Percentiles rank a stretch among this genome's conserved stretches.
These are phyloP conservation scores for Brenthis hecate DNA, from an alignment of 2,888 invertebrate genomes.

Conservation along the genomic window DNA sequence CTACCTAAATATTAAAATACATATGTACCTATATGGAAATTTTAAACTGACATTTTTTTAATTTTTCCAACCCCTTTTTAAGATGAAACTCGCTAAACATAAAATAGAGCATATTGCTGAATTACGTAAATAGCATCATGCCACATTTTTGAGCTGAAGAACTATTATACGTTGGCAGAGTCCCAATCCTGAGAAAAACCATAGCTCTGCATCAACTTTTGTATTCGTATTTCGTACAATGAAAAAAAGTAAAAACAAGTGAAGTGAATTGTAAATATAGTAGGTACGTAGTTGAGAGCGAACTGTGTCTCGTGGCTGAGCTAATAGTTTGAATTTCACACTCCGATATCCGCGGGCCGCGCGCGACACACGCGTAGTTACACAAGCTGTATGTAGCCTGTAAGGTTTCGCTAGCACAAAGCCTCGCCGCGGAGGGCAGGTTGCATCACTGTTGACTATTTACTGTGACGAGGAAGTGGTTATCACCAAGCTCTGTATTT, in stretches of 20 bases:
- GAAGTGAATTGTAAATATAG: not conserved
- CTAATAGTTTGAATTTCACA: conserved; percentile 16
- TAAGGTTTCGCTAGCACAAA: conserved; percentile 23
- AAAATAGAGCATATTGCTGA: not conserved
- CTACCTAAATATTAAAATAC: too few relatives aligned
- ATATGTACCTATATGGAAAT: too few relatives aligned
- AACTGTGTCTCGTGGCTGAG: not conserved
- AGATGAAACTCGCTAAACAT: not conserved
- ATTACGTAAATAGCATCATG: conserved; percentile 14
- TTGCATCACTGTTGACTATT: conserved; percentile 48
- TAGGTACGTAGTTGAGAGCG: conserved; percentile 3
- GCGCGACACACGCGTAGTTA: conserved; percentile 4
- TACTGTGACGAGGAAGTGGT: conserved; percentile 33
- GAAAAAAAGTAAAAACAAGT: not conserved
- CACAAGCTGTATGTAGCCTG: conserved; percentile 11
- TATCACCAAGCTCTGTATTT: conserved; percentile 17
- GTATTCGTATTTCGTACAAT: not conserved
- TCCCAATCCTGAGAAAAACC: conserved; percentile 24
- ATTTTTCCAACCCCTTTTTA: too few relatives aligned
- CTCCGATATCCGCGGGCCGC: conserved; percentile 3
- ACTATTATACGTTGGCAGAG: conserved; percentile 31
- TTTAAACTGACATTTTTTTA: too few relatives aligned
- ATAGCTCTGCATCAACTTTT: conserved; percentile 4
- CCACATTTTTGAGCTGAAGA: conserved; percentile 13
- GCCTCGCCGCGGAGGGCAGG: conserved; percentile 40